A percentile compares a stretch with the other conserved stretches of the same genome.
phyloP scores from a whole-genome alignment of 2,888 invertebrate genomes.

The Theretra japonica region DNA sequence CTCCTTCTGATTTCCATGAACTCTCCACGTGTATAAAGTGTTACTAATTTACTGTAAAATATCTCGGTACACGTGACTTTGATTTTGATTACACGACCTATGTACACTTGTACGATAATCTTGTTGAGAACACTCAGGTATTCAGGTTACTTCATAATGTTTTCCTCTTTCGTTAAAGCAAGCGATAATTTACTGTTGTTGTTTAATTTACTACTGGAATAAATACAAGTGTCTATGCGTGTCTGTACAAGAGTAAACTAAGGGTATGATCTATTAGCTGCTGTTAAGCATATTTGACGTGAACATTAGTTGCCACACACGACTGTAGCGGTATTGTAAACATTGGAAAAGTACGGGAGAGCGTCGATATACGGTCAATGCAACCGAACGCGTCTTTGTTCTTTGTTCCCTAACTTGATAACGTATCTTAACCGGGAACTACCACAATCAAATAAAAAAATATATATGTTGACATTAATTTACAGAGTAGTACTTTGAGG shows the following conservation, averaged over 20 bases:
- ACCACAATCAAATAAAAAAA: neutral
- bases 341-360: slow-evolving; percentile 77
- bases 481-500: neutral
- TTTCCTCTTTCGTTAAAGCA: too few relatives aligned
- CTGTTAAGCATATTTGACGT: slow-evolving; percentile 76
- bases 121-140: too few relatives aligned
- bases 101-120: too few relatives aligned
- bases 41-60: too few relatives aligned
- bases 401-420: slow-evolving; percentile 31
- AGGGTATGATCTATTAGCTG: slow-evolving; percentile 63
- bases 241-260: slow-evolving; percentile 55
- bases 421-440: neutral
- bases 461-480: neutral
- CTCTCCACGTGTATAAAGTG: too few relatives aligned
- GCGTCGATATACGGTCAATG: slow-evolving; percentile 37
- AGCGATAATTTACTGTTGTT: neutral
- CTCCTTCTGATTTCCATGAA: too few relatives aligned
- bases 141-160: too few relatives aligned
- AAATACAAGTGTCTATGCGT: slow-evolving; percentile 42
- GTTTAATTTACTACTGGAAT: neutral
- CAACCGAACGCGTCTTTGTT: slow-evolving; percentile 39
- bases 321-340: slow-evolving; percentile 61
- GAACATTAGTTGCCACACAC: slow-evolving; percentile 61
- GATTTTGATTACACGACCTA: too few relatives aligned
- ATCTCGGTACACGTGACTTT: too few relatives aligned